These are phyloP conservation scores for Sebastes vulpes DNA, from an alignment of 2,797 vertebrate species.

Conservation along the genomic window DNA sequence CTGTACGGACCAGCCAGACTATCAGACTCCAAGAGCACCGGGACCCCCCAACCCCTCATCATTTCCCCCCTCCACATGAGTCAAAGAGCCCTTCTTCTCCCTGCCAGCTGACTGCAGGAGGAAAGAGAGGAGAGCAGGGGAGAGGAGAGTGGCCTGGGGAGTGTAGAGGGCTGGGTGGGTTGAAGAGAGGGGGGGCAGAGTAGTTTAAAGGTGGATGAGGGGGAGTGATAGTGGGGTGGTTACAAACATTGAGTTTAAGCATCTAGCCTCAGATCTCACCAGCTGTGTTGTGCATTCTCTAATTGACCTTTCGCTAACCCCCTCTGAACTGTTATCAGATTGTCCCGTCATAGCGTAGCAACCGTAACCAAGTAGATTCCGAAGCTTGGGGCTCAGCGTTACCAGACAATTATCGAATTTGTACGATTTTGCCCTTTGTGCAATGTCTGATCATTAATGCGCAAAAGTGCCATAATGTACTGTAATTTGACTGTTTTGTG, in stretches of 20 bases:
- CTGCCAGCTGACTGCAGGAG: slow-evolving; percentile 69
- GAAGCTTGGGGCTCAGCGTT: background rate
- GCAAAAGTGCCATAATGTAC: background rate
- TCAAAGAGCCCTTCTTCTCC: slow-evolving; percentile 86
- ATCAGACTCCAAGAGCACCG: slow-evolving; percentile 83
- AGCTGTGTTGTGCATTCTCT: background rate
- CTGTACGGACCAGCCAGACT: slow-evolving; percentile 78
- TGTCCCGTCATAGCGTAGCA: background rate
- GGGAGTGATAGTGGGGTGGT: background rate
- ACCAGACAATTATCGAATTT: background rate
- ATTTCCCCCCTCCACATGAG: slow-evolving; percentile 56
- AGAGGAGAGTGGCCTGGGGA: background rate
- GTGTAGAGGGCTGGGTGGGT: background rate
- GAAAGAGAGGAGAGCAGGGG: slow-evolving; percentile 34
- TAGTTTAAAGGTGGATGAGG: background rate
- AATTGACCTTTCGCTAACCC: background rate
- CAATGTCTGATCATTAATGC: background rate
- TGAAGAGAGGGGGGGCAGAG: background rate
- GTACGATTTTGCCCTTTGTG: background rate
- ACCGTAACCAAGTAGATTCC: background rate
- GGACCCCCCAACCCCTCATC: slow-evolving; percentile 60
- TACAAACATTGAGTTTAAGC: background rate
- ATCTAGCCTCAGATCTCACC: background rate
- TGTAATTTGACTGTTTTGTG: too few relatives aligned
- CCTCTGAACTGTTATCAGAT: too few relatives aligned